phyloP scores from a whole-genome alignment of 1,140 invertebrate genomes.

The Drosophila insularis region DNA sequence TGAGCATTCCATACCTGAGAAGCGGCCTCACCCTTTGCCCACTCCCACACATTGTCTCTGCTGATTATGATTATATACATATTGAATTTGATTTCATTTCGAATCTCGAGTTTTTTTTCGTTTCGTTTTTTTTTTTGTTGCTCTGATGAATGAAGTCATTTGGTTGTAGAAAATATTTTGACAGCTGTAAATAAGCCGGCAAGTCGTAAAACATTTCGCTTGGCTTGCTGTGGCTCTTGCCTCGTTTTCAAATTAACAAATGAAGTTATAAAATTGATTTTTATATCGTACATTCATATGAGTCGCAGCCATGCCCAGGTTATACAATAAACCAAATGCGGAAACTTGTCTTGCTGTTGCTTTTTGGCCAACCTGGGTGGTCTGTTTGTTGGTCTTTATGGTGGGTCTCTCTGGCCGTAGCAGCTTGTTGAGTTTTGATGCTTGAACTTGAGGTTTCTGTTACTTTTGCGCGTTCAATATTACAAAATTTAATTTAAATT shows the following conservation, averaged over 20 bases:
- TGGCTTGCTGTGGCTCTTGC: constrained; percentile 6
- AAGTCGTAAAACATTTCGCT: constrained; percentile 49
- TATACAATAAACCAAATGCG: constrained; percentile 70
- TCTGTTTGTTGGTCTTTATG: constrained; percentile 24
- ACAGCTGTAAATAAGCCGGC: constrained; percentile 80
- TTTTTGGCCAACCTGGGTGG: constrained; percentile 47
- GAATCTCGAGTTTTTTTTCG: not conserved
- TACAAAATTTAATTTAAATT: constrained; percentile 46
- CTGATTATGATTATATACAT: constrained; percentile 35
- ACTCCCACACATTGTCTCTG: constrained; percentile 40
- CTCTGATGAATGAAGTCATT: constrained; percentile 81
- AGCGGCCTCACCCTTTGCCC: constrained; percentile 18
- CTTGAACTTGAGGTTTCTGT: constrained; percentile 56
- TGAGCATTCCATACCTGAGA: constrained; percentile 27
- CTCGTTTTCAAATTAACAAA: constrained; percentile 76
- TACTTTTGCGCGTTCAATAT: constrained; percentile 24
- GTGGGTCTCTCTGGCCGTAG: constrained; percentile 27
- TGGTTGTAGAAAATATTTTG: constrained; percentile 81
- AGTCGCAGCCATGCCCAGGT: constrained; percentile 39
- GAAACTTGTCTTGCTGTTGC: constrained; percentile 68
- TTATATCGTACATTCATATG: constrained; percentile 47
- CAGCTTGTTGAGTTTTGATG: constrained; percentile 54
- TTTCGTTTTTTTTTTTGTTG: constrained; percentile 4
- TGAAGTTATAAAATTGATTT: constrained; percentile 82
- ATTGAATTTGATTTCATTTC: constrained; percentile 25